Conservation (phyloP, 1,140 invertebrate species). For the Papilio polytes region DNA sequence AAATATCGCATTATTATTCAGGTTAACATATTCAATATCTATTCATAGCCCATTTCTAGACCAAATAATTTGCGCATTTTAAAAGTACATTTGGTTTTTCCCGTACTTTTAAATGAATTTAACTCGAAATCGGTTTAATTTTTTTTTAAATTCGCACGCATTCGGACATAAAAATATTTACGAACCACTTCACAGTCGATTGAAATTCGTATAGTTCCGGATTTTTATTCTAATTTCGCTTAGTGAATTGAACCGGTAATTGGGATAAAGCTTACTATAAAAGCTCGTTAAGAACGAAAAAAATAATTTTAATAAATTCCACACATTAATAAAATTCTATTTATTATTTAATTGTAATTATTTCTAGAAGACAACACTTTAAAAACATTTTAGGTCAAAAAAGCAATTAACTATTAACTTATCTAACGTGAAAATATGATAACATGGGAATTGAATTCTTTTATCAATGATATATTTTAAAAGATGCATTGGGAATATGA, state of each 20-base stretch:
- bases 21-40: neutral
- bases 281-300: neutral
- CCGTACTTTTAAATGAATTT: conserved; percentile 1
- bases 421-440: too few relatives aligned
- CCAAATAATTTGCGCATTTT: neutral
- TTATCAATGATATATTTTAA: neutral
- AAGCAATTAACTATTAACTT: too few relatives aligned
- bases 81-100: neutral
- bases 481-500: neutral
- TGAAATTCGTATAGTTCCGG: neutral
- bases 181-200: conserved; percentile 2
- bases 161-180: conserved; percentile 6
- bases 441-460: too few relatives aligned
- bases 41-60: neutral
- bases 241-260: conserved; percentile 6
- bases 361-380: too few relatives aligned
- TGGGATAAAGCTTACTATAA: neutral
- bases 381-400: too few relatives aligned
- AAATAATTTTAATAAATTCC: neutral
- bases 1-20: neutral
- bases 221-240: conserved; percentile 17
- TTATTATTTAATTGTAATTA: neutral
- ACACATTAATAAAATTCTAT: neutral
- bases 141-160: neutral
- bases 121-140: neutral